These are phyloP conservation scores for Luffia ferchaultella DNA, from an alignment of 2,888 invertebrate genomes.

Conservation along the genomic window DNA sequence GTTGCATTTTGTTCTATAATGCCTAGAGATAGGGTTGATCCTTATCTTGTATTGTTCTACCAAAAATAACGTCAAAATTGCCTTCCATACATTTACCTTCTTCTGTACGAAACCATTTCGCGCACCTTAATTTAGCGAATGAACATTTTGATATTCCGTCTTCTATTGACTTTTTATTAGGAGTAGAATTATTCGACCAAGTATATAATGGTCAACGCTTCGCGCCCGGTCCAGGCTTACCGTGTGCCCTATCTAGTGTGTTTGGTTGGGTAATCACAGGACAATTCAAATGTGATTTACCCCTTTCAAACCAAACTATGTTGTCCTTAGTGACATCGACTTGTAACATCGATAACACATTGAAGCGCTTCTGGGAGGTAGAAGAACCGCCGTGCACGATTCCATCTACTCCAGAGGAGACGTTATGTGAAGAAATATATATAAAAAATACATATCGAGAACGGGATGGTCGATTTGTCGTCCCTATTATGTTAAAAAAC, in stretches of 20 bases:
- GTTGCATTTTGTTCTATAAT: too few relatives aligned
- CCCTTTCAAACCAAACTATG: not conserved
- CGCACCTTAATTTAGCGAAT: not conserved
- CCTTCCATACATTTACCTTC: not conserved
- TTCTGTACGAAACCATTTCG: not conserved
- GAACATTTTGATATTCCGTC: not conserved
- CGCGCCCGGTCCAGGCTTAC: not conserved
- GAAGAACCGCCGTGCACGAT: constrained; percentile 5
- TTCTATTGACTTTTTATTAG: not conserved
- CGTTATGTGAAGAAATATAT: constrained; percentile 6
- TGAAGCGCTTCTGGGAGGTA: constrained; percentile 12
- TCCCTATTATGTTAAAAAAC: constrained; percentile 6
- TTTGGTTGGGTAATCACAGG: constrained; percentile 9
- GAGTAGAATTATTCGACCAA: not conserved
- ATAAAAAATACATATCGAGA: not conserved
- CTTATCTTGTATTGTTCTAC: not conserved
- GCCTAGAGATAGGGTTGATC: too few relatives aligned
- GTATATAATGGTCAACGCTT: not conserved
- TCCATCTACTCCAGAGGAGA: constrained; percentile 2
- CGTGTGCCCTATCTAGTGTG: constrained; percentile 5
- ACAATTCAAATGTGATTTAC: not conserved
- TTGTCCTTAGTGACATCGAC: constrained; percentile 1
- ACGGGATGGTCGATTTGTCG: constrained; percentile 7
- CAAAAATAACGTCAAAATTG: not conserved
- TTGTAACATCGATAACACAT: constrained; percentile 4